Evolutionary conservation across 2,113 vertebrate species (phyloP), one percentile per base, ranked within the genome.

Genomic region (Limanda limanda): DNA sequence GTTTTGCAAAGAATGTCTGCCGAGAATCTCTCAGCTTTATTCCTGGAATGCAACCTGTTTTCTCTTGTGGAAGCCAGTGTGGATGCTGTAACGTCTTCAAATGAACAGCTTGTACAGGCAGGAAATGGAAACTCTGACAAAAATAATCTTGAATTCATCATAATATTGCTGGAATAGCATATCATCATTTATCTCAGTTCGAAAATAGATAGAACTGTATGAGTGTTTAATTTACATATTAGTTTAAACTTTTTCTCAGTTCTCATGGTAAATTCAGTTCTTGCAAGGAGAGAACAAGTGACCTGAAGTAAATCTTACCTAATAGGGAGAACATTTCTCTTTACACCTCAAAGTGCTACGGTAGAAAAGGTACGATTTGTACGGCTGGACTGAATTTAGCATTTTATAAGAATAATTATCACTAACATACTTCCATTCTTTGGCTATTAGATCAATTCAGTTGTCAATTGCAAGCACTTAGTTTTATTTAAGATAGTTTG

Each of bases 1-100:
- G 21, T 78, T 83, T 72, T n/a, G 27, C 17, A 57, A 71, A 57
- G 21, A 68, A 72, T 27, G 40, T 73, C 63, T 58, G 31, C 25
- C 67, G 63, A 72, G 71, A 55, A 54, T 35, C 66, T 59, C 1
- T 37, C n/a, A 25, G 35, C 6, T 13, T 56, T 0, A 0, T 73
- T 59, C 65, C 17, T 42, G n/a, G 57, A 31, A 17, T 23, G 1
- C 24, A 25, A 45, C 60, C 3, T 42, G 20, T 45, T 61, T 48
- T 37, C 48, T 48, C 47, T 7, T 17, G 5, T 18, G 14, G 13
- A 74, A 51, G 24, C n/a, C 27, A 23, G 21, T 21, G 37, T 70
- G 80, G 72, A 24, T 74, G 52, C 48, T 25, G 35, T 31, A 51
- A 21, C 18, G 37, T 37, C 35, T 31, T 31, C 27, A 31, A 31